phyloP scores from a whole-genome alignment of 35 echinoderm and acorn worm genomes.

The Lytechinus variegatus region DNA sequence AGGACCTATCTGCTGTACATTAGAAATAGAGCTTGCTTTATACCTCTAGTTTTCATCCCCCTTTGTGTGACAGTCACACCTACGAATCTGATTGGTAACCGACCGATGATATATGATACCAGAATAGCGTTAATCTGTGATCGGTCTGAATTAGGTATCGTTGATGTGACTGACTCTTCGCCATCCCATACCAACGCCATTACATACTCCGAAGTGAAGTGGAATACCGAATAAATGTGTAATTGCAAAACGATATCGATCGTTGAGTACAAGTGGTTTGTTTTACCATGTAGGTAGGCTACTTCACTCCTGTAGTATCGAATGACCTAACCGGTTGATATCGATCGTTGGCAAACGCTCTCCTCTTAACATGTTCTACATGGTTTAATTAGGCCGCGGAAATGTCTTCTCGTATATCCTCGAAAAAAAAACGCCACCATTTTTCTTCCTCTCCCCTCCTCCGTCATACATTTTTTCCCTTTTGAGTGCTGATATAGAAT shows the following conservation, averaged over 20 bases:
- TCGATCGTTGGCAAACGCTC: not conserved
- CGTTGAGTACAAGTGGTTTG: not conserved
- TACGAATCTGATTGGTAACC: too few relatives aligned
- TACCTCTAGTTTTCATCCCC: too few relatives aligned
- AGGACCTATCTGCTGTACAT: too few relatives aligned
- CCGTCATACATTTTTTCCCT: not conserved
- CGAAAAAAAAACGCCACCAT: too few relatives aligned
- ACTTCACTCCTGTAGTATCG: not conserved
- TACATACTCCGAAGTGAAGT: not conserved
- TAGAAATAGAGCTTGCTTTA: too few relatives aligned
- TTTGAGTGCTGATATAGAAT: not conserved
- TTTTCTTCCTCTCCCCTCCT: too few relatives aligned
- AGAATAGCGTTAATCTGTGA: too few relatives aligned
- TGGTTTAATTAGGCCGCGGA: not conserved
- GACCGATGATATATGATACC: too few relatives aligned
- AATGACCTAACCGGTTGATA: not conserved
- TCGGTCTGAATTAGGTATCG: too few relatives aligned
- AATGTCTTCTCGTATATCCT: not conserved
- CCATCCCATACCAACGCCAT: not conserved
- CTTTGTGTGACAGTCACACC: too few relatives aligned
- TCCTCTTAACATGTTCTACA: not conserved
- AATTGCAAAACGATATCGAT: conserved; percentile 19
- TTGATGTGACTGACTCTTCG: not conserved
- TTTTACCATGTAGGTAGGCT: not conserved
- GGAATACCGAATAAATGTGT: not conserved